Percentiles rank a stretch among this genome's conserved stretches.
phyloP scores from a whole-genome alignment of 2,113 vertebrate species.

The Sterna hirundo region DNA sequence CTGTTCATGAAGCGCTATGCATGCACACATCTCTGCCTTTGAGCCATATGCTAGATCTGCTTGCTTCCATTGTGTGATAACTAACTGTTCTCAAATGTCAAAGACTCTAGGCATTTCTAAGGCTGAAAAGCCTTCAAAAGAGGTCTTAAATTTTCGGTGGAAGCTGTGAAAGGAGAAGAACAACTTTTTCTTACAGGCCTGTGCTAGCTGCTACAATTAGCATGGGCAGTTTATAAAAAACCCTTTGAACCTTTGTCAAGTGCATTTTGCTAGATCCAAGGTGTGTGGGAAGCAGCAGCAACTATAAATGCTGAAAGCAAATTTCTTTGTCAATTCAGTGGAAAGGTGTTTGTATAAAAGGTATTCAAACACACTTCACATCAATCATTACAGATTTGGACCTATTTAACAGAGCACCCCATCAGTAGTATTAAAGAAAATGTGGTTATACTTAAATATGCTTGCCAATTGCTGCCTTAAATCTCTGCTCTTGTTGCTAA shows the following conservation, averaged over 20 bases:
- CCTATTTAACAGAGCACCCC: neutral
- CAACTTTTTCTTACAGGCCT: neutral
- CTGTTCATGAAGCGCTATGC: neutral
- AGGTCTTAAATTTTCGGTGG: neutral
- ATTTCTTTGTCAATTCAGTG: constrained; percentile 19
- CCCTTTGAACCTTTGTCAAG: constrained; percentile 27
- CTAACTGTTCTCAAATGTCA: neutral
- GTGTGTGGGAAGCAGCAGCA: constrained; percentile 22
- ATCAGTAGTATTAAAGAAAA: neutral
- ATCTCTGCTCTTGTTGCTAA: neutral
- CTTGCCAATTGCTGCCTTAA: neutral
- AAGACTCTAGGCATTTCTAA: neutral
- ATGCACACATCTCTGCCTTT: neutral
- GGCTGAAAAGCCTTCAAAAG: constrained; percentile 1
- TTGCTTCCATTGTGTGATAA: neutral
- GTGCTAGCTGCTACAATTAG: neutral
- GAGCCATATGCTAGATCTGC: neutral
- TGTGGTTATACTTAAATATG: neutral
- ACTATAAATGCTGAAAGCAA: constrained; percentile 26
- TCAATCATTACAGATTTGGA: neutral
- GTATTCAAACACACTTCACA: neutral
- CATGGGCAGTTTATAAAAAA: neutral
- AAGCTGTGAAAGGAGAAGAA: neutral
- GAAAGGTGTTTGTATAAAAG: neutral
- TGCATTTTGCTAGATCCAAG: constrained; percentile 4